Conservation (phyloP, 2,888 invertebrate genomes). For the Heliconius ismenius region DNA sequence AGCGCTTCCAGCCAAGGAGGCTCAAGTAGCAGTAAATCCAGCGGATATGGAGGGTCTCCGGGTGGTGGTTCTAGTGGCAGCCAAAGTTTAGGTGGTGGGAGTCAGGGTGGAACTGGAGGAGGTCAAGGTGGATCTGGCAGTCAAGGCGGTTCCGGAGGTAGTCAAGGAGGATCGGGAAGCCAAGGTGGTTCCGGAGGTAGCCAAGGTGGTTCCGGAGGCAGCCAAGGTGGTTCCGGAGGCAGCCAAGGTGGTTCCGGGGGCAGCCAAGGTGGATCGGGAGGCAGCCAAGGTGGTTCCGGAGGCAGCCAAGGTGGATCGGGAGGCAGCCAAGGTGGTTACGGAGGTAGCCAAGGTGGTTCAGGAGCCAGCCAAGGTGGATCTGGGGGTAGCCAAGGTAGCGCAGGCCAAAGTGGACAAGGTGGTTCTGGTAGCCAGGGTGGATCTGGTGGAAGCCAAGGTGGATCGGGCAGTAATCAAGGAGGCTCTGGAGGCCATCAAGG, state of each 20-base stretch:
- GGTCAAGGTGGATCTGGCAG: conserved; percentile 35
- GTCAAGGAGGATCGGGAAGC: conserved; percentile 34
- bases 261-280: conserved; percentile 13
- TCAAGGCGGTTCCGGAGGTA: conserved; percentile 4
- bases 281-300: conserved; percentile 30
- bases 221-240: conserved; percentile 5
- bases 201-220: conserved; percentile 33
- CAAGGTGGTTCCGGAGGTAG: conserved; percentile 16
- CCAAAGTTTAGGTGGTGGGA: conserved; percentile 17
- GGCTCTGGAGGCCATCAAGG: background rate
- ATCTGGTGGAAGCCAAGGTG: conserved; percentile 25
- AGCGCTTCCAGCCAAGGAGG: conserved; percentile 18
- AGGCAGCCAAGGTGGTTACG: background rate
- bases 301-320: conserved; percentile 45
- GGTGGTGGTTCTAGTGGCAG: conserved; percentile 17
- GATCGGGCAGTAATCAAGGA: conserved; percentile 6
- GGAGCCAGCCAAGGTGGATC: conserved; percentile 30
- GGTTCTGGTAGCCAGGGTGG: conserved; percentile 22
- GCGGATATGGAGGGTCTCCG: conserved; percentile 21
- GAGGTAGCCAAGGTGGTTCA: background rate
- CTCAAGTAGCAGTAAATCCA: conserved; percentile 22
- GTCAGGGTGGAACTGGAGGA: conserved; percentile 20
- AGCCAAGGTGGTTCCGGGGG: background rate
- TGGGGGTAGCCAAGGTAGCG: conserved; percentile 2
- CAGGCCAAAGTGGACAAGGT: conserved; percentile 18